Base-by-base conservation (phyloP, 2,113 vertebrate species). In the Oncorhynchus gorbuscha region DNA sequence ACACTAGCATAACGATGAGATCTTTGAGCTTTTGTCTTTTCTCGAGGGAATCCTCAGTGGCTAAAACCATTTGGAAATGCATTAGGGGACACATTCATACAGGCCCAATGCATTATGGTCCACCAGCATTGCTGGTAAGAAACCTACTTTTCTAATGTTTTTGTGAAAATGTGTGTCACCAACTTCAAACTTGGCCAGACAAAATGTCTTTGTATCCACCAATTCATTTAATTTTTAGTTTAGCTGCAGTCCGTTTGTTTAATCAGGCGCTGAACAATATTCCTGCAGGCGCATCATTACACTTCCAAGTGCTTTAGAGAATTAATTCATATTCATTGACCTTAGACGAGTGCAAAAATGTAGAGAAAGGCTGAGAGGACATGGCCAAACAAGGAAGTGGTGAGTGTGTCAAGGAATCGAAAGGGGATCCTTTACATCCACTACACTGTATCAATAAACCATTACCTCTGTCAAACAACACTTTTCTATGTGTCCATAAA, bases 341-440 rank as follows among this genome's bases (percentile, higher is more conserved):
- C 22, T 32, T 58, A 67, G 6, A 72, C 28, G 66, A 30, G 72
- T 71, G 67, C 16, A 74, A 62, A 16, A 3, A 32, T 35, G 16
- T 22, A 4, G 59, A 45, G 5, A 64, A 8, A 24, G 59, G 51
- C 59, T 39, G 14, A 24, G 8, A 35, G 13, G 58, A 12, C n/a
- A 74, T 24, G 6, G 69, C 81, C 78, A 85, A 81, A 81, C 35
- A 75, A 76, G 73, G 69, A 83, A 75, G 73, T 74, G 22, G 14
- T 24, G 61, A 51, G 1, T 7, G 22, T 14, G 64, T 65, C 62
- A 59, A 48, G 6, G 73, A 48, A 72, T 61, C 20, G 30, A 72
- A 39, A 39, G 24, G 68, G 58, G 26, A 65, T 58, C 11, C 5
- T 28, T 55, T 64, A 59, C 51, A 28, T 39, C 1, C 28, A 13